These are phyloP conservation scores for Cephus runcator DNA, from an alignment of 2,888 invertebrate species.

Conservation along the genomic window DNA sequence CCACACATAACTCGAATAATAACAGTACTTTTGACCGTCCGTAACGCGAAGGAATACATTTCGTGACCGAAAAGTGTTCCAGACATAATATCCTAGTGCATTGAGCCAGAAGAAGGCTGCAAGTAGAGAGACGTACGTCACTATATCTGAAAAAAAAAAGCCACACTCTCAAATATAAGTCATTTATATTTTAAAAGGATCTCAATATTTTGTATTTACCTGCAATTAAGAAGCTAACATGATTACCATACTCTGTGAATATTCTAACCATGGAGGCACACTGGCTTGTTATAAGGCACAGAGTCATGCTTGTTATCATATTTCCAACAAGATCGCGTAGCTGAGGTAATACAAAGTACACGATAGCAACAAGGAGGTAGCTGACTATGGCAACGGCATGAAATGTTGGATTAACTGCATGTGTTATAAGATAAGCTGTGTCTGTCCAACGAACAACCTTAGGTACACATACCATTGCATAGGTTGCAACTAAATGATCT, in stretches of 20 bases:
- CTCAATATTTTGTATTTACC: constrained; percentile 67
- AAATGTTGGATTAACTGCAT: constrained; percentile 81
- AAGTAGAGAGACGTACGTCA: constrained; percentile 79
- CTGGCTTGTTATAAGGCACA: constrained; percentile 82
- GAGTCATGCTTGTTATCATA: constrained; percentile 83
- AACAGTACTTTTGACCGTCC: constrained; percentile 87
- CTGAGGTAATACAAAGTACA: constrained; percentile 86
- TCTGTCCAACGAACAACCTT: constrained; percentile 80
- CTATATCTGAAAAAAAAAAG: constrained; percentile 74
- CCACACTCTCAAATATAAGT: constrained; percentile 6
- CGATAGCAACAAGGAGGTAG: constrained; percentile 77
- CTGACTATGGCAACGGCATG: constrained; percentile 79
- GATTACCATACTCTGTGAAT: constrained; percentile 83
- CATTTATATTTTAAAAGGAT: neutral
- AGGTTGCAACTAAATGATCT: constrained; percentile 71
- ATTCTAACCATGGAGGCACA: constrained; percentile 82
- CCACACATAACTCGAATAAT: constrained; percentile 87
- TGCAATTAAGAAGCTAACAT: constrained; percentile 82
- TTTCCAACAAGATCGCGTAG: constrained; percentile 85
- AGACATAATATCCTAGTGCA: constrained; percentile 86
- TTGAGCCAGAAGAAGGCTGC: constrained; percentile 90
- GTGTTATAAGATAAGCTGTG: constrained; percentile 78
- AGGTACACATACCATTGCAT: constrained; percentile 80
- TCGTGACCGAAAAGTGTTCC: constrained; percentile 88
- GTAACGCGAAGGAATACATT: constrained; percentile 87